Conservation (phyloP, 2,888 invertebrate genomes). For the Polymixis flavicincta region DNA sequence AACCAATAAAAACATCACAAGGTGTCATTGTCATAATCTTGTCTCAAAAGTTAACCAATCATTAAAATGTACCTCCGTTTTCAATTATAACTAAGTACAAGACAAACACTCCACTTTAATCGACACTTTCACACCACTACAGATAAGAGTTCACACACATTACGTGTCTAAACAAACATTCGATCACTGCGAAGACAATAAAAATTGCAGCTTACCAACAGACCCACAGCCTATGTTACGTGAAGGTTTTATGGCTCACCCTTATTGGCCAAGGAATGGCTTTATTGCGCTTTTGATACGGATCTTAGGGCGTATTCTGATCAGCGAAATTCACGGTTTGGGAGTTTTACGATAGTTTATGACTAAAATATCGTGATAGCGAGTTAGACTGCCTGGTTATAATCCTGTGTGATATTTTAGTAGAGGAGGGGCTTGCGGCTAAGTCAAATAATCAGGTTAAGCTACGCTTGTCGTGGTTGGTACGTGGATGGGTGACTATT, state of each 20-base stretch:
- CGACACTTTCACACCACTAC: conserved; percentile 26
- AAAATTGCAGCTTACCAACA: conserved; percentile 73
- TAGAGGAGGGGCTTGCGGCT: no score
- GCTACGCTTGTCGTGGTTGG: no score
- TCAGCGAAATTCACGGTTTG: background rate
- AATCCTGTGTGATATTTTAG: no score
- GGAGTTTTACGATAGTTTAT: background rate
- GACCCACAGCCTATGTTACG: conserved; percentile 63
- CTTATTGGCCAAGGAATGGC: conserved; percentile 75
- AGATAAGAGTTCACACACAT: conserved; percentile 59
- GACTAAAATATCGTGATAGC: background rate
- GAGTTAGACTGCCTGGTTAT: no score
- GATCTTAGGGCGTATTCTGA: conserved; percentile 63
- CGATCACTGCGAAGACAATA: conserved; percentile 74
- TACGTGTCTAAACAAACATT: conserved; percentile 73
- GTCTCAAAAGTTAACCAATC: background rate
- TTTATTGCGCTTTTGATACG: conserved; percentile 74
- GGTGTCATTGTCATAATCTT: background rate
- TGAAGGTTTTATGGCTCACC: conserved; percentile 75
- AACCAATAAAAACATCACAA: no score
- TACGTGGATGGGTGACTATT: no score
- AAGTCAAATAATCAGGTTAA: no score
- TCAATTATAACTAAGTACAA: conserved; percentile 17
- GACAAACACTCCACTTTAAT: background rate
- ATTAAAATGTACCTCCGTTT: background rate